These are phyloP conservation scores for Mormyrus lacerda DNA, from an alignment of 2,113 vertebrate genomes.

Conservation along the genomic window DNA sequence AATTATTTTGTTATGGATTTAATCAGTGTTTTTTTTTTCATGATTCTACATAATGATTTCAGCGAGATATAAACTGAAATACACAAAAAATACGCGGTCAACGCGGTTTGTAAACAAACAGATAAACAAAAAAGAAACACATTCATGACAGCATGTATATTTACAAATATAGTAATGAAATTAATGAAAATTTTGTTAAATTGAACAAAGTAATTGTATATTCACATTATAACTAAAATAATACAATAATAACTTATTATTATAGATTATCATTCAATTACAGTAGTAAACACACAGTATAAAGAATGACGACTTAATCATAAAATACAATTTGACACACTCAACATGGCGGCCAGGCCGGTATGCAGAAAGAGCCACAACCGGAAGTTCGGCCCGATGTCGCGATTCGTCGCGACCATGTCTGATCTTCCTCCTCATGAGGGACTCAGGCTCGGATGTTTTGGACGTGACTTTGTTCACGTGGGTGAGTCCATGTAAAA, in stretches of 20 bases:
- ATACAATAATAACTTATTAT: background rate
- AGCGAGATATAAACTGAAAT: too few relatives aligned
- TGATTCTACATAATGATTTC: too few relatives aligned
- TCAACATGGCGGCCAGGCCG: constrained; percentile 5
- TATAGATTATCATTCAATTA: background rate
- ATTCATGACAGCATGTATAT: background rate
- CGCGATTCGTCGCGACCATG: background rate
- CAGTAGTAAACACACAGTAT: background rate
- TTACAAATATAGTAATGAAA: background rate
- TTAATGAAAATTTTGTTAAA: background rate
- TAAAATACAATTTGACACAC: background rate
- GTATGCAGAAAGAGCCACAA: background rate
- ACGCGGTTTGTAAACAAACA: background rate
- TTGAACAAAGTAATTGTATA: background rate
- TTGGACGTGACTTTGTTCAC: constrained; percentile 4
- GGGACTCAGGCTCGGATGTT: background rate
- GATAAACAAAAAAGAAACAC: background rate
- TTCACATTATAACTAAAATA: background rate
- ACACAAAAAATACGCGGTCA: too few relatives aligned
- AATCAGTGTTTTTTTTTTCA: too few relatives aligned
- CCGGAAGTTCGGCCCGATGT: background rate
- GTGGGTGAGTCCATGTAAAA: constrained; percentile 13
- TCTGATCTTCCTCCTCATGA: background rate
- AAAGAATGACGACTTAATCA: background rate
- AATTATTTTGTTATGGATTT: too few relatives aligned